Conservation (phyloP, 1,140 invertebrate genomes). For the Tenebrio molitor region DNA sequence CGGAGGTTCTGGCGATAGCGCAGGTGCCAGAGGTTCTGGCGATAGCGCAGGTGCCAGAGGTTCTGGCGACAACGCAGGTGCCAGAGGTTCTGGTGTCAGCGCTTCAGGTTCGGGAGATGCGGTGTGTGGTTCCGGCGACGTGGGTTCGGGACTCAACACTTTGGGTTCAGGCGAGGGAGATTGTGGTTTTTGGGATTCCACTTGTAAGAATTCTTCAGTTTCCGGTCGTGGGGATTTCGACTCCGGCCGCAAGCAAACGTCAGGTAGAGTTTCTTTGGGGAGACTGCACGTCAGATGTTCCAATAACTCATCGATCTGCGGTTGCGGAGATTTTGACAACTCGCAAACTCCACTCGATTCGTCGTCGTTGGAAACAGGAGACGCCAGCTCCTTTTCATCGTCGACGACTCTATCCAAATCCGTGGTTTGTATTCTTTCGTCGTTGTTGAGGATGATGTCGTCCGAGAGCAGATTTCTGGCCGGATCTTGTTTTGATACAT, state of each 20-base stretch:
- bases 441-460: conserved; percentile 46
- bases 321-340: conserved; percentile 48
- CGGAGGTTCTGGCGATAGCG: neutral
- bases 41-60: neutral
- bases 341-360: conserved; percentile 49
- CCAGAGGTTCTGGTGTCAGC: neutral
- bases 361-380: conserved; percentile 52
- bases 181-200: neutral
- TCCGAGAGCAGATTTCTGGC: conserved; percentile 38
- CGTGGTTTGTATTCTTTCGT: conserved; percentile 55
- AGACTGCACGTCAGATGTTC: neutral
- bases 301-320: conserved; percentile 27
- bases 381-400: conserved; percentile 59
- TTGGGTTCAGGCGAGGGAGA: conserved; percentile 28
- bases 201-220: neutral
- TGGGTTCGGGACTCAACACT: too few species aligned
- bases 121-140: neutral
- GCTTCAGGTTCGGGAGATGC: neutral
- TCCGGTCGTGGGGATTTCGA: neutral
- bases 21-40: neutral
- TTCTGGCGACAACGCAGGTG: neutral
- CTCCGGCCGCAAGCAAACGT: conserved; percentile 1
- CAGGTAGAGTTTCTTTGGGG: neutral
- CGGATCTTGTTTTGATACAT: conserved; percentile 58
- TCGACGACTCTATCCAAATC: conserved; percentile 57